Evolutionary conservation across 2,888 invertebrate species (phyloP).

Genomic region (Seira musarum): DNA sequence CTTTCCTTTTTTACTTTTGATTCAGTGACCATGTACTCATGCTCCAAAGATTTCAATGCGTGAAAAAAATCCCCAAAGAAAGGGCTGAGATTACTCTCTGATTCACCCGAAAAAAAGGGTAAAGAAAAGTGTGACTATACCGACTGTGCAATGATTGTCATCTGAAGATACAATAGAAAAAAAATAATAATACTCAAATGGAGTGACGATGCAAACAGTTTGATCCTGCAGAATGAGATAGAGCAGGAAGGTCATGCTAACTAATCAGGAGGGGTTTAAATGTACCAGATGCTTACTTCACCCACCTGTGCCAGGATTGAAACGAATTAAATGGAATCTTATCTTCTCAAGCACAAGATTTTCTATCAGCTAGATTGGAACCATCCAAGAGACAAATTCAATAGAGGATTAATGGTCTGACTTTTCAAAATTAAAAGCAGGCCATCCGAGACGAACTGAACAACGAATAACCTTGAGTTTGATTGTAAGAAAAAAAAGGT

Average conservation of each 20-base stretch:
- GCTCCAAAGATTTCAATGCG: conserved; percentile 34
- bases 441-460: no score
- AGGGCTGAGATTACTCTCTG: conserved; percentile 42
- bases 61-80: conserved; percentile 12
- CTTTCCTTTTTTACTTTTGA: conserved; percentile 33
- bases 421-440: no score
- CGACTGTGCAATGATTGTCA: neutral
- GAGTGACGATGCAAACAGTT: neutral
- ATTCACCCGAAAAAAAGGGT: no score
- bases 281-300: neutral
- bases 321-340: no score
- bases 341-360: no score
- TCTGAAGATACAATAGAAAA: neutral
- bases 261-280: neutral
- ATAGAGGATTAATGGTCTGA: no score
- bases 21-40: conserved; percentile 49
- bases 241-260: neutral
- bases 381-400: no score
- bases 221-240: neutral
- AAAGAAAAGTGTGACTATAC: no score
- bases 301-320: neutral
- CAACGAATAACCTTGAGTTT: no score
- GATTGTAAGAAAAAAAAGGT: no score
- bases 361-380: no score
- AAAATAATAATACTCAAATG: no score